Base-by-base conservation (phyloP, 2,113 vertebrate genomes). In the human (Homo sapiens) region DNA sequence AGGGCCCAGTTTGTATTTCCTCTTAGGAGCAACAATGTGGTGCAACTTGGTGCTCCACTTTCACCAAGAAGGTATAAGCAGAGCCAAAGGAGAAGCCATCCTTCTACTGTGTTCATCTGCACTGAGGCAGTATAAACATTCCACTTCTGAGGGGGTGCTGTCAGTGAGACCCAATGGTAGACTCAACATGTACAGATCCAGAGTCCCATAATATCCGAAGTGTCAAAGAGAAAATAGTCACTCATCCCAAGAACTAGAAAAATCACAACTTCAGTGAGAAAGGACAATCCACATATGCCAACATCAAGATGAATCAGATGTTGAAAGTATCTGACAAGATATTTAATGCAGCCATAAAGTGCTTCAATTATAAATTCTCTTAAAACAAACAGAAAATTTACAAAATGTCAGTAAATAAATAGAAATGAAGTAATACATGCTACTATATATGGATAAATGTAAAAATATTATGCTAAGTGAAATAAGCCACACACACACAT, bases 351-450 rank as follows among this genome's bases (percentile, higher is more conserved):
- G 16, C 32, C 22, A 59, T 92, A 86, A 93, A 86, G 82, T 38
- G 6, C 14, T 55, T 95, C 55, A 91, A 76, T 81, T 96, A 93
- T 25, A 45, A 89, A 72, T 84, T 75, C 40, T 88, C 64, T 95
- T 40, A 50, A 93, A 88, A 84, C 6, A 27, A 93, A 88, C 1
- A 50, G 55, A 92, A 95, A 97, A 95, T n/a, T 35, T 93, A 84
- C 10, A 93, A 88, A 72, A 93, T 64, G 25, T 78, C 45, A 59
- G 25, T 35, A 23, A 96, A 96, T 35, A 83, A 90, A 93, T 2
- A 30, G 17, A 38, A 90, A 92, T 88, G n/a, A 88, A 68, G 70
- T 68, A 66, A 81, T 14, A 38, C 25, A 73, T 84, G 76, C 25
- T 70, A 45, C 20, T 13, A 64, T 30, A 30, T 59, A 32, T 66